phyloP scores from a whole-genome alignment of 2,113 vertebrate species.

The Motacilla alba region DNA sequence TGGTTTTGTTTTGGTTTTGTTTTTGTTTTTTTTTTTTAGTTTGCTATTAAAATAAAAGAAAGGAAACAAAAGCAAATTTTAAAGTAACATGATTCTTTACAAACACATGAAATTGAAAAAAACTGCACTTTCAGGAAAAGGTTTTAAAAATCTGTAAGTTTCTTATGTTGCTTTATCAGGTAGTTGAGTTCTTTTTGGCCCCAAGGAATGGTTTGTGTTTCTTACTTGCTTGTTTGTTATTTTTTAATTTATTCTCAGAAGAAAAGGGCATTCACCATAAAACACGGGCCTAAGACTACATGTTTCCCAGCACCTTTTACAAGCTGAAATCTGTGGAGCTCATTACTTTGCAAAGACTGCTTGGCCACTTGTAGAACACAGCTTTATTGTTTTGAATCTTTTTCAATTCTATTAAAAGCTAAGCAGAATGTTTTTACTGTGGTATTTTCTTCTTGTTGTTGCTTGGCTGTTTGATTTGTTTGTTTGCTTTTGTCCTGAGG shows the following conservation, averaged over 20 bases:
- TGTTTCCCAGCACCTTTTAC: not conserved
- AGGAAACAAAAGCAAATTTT: not conserved
- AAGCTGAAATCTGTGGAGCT: not conserved
- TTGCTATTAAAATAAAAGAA: not conserved
- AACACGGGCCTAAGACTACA: constrained; percentile 38
- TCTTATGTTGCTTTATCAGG: constrained; percentile 50
- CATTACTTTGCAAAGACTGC: not conserved
- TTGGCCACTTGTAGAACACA: not conserved
- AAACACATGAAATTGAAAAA: not conserved
- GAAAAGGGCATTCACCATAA: constrained; percentile 67
- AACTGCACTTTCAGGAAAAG: not conserved
- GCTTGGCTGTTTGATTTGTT: not conserved
- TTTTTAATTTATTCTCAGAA: constrained; percentile 64
- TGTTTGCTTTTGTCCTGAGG: not conserved
- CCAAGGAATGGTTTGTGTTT: constrained; percentile 44
- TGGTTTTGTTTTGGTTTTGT: not conserved
- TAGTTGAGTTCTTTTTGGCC: constrained; percentile 50
- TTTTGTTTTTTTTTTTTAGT: not conserved
- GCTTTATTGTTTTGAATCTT: not conserved
- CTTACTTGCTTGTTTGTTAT: not conserved
- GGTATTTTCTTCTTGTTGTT: not conserved
- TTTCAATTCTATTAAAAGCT: not conserved
- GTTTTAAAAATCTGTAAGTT: constrained; percentile 1
- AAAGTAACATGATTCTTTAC: not conserved
- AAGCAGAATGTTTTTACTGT: not conserved